These are phyloP conservation scores for Nansenia antarctica DNA, from an alignment of 2,113 vertebrate species.

Conservation along the genomic window DNA sequence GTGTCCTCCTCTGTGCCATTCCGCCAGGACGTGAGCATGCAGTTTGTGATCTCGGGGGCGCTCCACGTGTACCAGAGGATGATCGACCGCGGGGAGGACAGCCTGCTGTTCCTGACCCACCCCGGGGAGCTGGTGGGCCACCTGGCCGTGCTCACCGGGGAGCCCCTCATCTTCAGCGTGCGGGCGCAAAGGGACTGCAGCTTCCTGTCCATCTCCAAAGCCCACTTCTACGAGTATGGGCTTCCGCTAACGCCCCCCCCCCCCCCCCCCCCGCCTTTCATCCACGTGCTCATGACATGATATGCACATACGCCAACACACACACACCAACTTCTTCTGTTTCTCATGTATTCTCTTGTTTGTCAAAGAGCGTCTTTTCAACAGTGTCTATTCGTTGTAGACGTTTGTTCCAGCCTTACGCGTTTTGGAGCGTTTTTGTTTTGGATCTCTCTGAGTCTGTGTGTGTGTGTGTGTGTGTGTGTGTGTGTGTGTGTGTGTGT, in stretches of 20 bases:
- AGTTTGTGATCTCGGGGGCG: constrained; percentile 88
- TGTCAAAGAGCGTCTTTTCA: not conserved
- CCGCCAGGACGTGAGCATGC: constrained; percentile 85
- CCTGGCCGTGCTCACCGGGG: constrained; percentile 91
- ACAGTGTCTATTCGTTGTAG: no score
- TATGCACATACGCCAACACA: not conserved
- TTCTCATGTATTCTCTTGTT: not conserved
- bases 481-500: no score
- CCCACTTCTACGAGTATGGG: constrained; percentile 93
- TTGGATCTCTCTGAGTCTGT: no score
- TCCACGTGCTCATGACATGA: no score
- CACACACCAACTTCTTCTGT: not conserved
- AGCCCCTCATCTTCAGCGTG: constrained; percentile 93
- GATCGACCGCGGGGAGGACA: constrained; percentile 89
- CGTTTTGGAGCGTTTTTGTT: no score
- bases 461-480: no score
- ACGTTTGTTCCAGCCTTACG: no score
- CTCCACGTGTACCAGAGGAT: constrained; percentile 91
- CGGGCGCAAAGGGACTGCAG: constrained; percentile 88
- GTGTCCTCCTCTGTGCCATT: not conserved
- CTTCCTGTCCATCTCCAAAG: constrained; percentile 92
- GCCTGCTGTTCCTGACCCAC: constrained; percentile 87
- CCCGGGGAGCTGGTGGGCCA: constrained; percentile 93
- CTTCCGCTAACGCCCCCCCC: no score
- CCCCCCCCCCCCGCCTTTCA: no score